phyloP scores from a whole-genome alignment of 2,797 vertebrate genomes.

The Poeciliopsis infans region DNA sequence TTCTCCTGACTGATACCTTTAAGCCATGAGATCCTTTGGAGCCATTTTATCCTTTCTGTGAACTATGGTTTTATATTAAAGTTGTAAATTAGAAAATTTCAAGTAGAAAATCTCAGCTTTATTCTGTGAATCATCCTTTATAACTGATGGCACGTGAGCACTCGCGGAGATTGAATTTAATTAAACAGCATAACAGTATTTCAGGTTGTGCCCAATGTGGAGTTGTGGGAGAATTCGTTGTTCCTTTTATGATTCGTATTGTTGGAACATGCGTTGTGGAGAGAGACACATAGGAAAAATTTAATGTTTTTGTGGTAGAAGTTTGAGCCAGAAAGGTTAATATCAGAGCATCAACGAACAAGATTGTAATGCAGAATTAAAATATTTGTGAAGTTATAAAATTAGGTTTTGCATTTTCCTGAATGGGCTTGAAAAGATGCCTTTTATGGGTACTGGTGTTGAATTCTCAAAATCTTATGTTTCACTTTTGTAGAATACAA shows the following conservation, averaged over 20 bases:
- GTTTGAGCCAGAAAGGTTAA: not conserved
- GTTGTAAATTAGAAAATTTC: not conserved
- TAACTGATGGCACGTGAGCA: not conserved
- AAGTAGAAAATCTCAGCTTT: not conserved
- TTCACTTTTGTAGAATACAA: not conserved
- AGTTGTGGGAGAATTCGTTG: not conserved
- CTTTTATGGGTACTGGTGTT: not conserved
- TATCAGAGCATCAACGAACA: not conserved
- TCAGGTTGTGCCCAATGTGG: not conserved
- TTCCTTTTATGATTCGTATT: not conserved
- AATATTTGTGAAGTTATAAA: not conserved
- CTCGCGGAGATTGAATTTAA: not conserved
- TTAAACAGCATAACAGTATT: not conserved
- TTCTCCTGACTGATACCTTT: not conserved
- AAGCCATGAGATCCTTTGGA: not conserved
- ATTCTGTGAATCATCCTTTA: not conserved
- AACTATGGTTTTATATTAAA: not conserved
- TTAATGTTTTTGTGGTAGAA: not conserved
- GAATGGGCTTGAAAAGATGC: not conserved
- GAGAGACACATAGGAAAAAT: not conserved
- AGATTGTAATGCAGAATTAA: not conserved
- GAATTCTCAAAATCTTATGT: not conserved
- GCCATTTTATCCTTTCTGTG: not conserved
- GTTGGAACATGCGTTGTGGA: not conserved
- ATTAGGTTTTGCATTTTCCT: not conserved